Conservation (phyloP, 2,113 vertebrate species). For the Entosphenus tridentatus region DNA sequence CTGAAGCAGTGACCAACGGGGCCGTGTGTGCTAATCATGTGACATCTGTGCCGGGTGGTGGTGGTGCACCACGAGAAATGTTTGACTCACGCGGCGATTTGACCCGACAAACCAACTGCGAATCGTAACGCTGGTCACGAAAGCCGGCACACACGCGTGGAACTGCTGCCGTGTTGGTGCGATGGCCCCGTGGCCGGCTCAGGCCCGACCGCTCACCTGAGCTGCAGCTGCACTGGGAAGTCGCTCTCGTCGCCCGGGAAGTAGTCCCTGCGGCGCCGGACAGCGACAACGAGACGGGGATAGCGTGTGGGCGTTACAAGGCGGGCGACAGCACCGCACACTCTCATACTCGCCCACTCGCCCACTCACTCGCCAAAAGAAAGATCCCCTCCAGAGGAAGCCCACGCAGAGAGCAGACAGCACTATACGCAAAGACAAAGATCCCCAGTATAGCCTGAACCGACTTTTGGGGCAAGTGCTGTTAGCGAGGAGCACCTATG, state of each 20-base stretch:
- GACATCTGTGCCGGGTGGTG: not conserved
- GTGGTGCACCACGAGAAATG: not conserved
- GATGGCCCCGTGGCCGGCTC: not conserved
- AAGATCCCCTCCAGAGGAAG: too few relatives aligned
- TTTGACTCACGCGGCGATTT: not conserved
- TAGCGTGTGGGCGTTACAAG: too few relatives aligned
- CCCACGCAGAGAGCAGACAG: too few relatives aligned
- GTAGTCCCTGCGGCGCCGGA: conserved; percentile 16
- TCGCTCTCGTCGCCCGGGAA: conserved; percentile 98
- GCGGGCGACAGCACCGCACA: too few relatives aligned
- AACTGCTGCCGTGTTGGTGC: not conserved
- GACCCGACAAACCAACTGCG: not conserved
- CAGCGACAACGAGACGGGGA: too few relatives aligned
- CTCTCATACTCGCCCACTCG: too few relatives aligned
- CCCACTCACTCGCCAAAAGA: too few relatives aligned
- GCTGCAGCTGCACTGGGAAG: conserved; percentile 96
- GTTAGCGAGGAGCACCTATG: too few relatives aligned
- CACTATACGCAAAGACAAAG: too few relatives aligned
- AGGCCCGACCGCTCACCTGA: conserved; percentile 33
- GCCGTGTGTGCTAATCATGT: not conserved
- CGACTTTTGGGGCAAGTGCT: too few relatives aligned
- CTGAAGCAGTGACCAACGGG: not conserved
- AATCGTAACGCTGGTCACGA: not conserved
- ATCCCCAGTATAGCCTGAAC: too few relatives aligned
- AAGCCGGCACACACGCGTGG: too few relatives aligned